Percentiles rank a stretch among this genome's conserved stretches.
Evolutionary conservation across 2,888 invertebrate genomes (phyloP).

Genomic region (Iphiclides podalirius): DNA sequence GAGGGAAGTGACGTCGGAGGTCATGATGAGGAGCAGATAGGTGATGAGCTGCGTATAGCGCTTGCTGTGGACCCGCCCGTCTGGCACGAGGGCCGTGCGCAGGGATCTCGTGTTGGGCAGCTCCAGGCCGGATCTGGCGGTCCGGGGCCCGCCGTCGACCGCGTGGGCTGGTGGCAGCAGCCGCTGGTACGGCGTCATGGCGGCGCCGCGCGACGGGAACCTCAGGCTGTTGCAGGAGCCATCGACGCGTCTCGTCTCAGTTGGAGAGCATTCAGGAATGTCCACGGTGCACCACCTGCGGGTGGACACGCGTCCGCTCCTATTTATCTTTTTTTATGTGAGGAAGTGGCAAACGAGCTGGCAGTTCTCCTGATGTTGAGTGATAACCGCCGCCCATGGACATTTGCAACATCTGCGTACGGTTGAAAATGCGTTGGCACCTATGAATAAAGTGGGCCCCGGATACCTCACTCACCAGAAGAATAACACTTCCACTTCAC

Average conservation of each 20-base stretch:
- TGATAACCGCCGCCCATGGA: too few relatives aligned
- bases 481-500: too few relatives aligned
- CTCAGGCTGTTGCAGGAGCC: conserved; percentile 41
- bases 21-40: conserved; percentile 35
- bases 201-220: conserved; percentile 40
- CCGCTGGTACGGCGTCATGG: conserved; percentile 37
- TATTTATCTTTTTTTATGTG: too few relatives aligned
- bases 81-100: conserved; percentile 38
- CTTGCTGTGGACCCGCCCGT: conserved; percentile 35
- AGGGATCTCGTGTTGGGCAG: conserved; percentile 41
- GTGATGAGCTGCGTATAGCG: conserved; percentile 37
- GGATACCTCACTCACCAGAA: too few relatives aligned
- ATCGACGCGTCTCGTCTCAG: conserved; percentile 41
- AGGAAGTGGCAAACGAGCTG: too few relatives aligned
- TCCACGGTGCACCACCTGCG: conserved; percentile 34
- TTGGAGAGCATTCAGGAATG: conserved; percentile 36
- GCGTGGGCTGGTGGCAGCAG: conserved; percentile 40
- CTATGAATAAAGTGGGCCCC: too few relatives aligned
- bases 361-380: too few relatives aligned
- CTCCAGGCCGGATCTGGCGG: conserved; percentile 38
- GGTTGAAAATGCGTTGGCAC: too few relatives aligned
- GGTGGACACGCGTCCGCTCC: not conserved
- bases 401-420: too few relatives aligned
- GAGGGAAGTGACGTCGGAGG: conserved; percentile 31
- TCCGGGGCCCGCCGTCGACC: conserved; percentile 34